Evolutionary conservation across 2,888 invertebrate species (phyloP), one percentile per base, ranked within the genome.

Genomic region (Stictocephala bisonia): DNA sequence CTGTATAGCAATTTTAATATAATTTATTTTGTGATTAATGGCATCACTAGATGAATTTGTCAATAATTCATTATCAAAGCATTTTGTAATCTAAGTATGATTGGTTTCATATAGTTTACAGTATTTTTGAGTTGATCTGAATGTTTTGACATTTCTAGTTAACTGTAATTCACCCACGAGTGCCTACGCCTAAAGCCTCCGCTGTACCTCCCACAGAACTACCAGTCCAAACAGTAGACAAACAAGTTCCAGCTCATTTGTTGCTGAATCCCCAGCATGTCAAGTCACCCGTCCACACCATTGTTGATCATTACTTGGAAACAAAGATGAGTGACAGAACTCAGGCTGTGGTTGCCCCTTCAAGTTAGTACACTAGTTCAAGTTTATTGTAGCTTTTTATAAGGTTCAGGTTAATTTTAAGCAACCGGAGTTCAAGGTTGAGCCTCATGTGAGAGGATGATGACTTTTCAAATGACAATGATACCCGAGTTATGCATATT

Each of bases 81-180:
- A n/a, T n/a, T n/a, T n/a, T n/a, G n/a, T n/a, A n/a, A n/a, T n/a
- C n/a, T n/a, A n/a, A n/a, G n/a, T n/a, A n/a, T n/a, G n/a, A n/a
- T n/a, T n/a, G n/a, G n/a, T n/a, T n/a, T 51, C 9, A 13, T 0
- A n/a, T 22, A 31, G 20, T 29, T 6, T 35, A 20, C n/a, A 31
- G 9, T 18, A 15, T 70, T 60, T 9, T 50, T 72, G 13, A 68
- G 40, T 64, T 66, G 24, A 26, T 67, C n/a, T n/a, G n/a, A n/a
- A n/a, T n/a, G n/a, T n/a, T 41, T 15, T 13, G 9, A 7, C 18
- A 56, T 40, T 81, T 82, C 0, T 82, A 90, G 92, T 83, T 96
- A 79, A 95, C 95, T 0, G 96, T 96, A 58, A 92, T 96, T 76
- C 96, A 96, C 86, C 96, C 96, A 0, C 91, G 92, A 81, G 87